Evolutionary conservation across 2,888 invertebrate species (phyloP), one percentile per base, ranked within the genome.

Genomic region (Athrips mouffetella): DNA sequence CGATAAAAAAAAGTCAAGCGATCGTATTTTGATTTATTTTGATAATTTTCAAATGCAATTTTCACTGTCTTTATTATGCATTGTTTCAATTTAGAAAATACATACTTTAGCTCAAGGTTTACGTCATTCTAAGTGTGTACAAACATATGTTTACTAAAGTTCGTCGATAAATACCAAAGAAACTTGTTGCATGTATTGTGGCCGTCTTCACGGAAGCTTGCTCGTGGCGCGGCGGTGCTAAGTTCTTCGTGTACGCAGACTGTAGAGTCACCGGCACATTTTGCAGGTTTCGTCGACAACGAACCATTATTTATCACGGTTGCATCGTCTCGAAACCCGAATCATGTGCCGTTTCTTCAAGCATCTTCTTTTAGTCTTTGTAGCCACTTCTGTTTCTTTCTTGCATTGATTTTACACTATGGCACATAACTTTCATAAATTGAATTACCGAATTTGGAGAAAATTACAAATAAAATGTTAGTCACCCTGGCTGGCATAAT

Each of bases 251-350:
- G 7, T 11, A 21, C 37, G 20, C 21, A 4, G n/a, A 37, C 8
- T 13, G 31, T 11, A 5, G 41, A 16, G 66, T 57, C 53, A 58
- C 51, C 91, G 91, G 89, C 91, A 93, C 92, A 93, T 92, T 92
- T 93, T 95, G 95, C 95, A 96, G 95, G 95, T 96, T 96, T 96
- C 95, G 95, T 95, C 95, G 95, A 96, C 95, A 96, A 96, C 96
- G 96, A 96, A 95, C 95, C 95, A 90, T 78, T 79, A 77, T 65
- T 74, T 68, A 65, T 81, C 84, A 92, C 93, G 94, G 95, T 91
- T 93, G 90, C 93, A 91, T 91, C 91, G 91, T 91, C 94, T 87
- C 93, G 94, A 95, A 94, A 94, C 95, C 95, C 92, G 95, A 91
- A 92, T 91, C 91, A 92, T 92, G 91, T 91, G 91, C 89, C 92